Conservation (phyloP, 2,113 vertebrate species). For the Onychostoma macrolepis region DNA sequence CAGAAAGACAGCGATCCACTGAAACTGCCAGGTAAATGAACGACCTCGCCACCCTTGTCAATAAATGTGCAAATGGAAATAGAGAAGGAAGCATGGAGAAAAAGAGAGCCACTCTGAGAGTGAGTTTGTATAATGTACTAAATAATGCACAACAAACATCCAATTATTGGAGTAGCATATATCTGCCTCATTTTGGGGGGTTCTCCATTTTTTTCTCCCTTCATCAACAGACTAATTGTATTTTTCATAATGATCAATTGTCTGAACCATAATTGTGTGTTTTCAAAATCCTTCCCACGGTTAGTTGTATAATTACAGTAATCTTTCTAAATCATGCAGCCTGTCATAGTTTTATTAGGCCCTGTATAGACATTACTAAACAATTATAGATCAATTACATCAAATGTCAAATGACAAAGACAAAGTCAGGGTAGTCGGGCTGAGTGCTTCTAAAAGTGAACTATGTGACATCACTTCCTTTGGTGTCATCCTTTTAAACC, state of each 20-base stretch:
- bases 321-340: slow-evolving; percentile 42
- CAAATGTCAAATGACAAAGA: slow-evolving; percentile 23
- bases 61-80: slow-evolving; percentile 23
- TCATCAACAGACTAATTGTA: not conserved
- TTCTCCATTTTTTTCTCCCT: not conserved
- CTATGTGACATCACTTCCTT: slow-evolving; percentile 19
- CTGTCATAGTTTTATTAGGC: slow-evolving; percentile 29
- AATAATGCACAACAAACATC: slow-evolving; percentile 17
- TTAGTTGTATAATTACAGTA: slow-evolving; percentile 26
- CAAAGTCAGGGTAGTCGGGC: not conserved
- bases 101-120: not conserved
- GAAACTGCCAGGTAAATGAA: slow-evolving; percentile 18
- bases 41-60: not conserved
- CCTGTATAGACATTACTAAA: slow-evolving; percentile 29
- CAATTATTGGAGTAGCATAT: slow-evolving; percentile 3
- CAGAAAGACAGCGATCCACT: slow-evolving; percentile 12
- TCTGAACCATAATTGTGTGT: slow-evolving; percentile 15
- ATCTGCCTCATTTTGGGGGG: not conserved
- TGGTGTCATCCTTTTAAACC: not conserved
- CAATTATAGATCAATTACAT: slow-evolving; percentile 36
- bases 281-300: slow-evolving; percentile 32
- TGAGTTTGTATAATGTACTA: slow-evolving; percentile 10
- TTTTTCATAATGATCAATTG: slow-evolving; percentile 25
- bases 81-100: not conserved
- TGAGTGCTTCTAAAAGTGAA: not conserved